phyloP scores from a whole-genome alignment of 1,140 invertebrate genomes.

The Conopomorpha cramerella region DNA sequence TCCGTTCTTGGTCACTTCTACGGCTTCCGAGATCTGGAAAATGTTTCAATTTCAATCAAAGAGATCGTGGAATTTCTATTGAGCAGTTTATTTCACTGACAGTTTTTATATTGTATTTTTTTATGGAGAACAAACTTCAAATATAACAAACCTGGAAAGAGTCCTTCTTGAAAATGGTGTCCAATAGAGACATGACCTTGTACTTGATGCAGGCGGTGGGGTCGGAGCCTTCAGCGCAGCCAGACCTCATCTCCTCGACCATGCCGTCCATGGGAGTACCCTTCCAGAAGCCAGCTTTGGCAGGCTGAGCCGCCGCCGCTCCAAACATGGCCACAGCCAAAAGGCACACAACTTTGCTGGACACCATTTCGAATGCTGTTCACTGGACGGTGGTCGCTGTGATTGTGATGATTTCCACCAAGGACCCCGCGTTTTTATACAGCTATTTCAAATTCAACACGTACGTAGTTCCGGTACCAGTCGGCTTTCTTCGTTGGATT shows the following conservation, averaged over 20 bases:
- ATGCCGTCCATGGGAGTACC: conserved; percentile 70
- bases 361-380: conserved; percentile 55
- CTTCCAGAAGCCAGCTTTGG: conserved; percentile 70
- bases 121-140: too few relatives aligned
- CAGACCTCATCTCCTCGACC: conserved; percentile 73
- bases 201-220: conserved; percentile 81
- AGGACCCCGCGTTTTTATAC: conserved; percentile 56
- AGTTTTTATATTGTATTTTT: too few relatives aligned
- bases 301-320: conserved; percentile 62
- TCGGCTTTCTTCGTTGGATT: conserved; percentile 37
- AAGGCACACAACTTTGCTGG: conserved; percentile 52
- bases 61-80: too few relatives aligned
- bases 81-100: too few relatives aligned
- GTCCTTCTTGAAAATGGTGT: conserved; percentile 78
- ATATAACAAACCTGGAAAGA: conserved; percentile 78
- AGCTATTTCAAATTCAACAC: conserved; percentile 60
- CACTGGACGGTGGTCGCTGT: conserved; percentile 38
- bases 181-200: conserved; percentile 76
- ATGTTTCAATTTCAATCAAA: too few relatives aligned
- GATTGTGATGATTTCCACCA: conserved; percentile 54
- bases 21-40: conserved; percentile 71
- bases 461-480: conserved; percentile 47
- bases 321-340: conserved; percentile 53
- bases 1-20: conserved; percentile 75
- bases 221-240: conserved; percentile 74